phyloP scores from a whole-genome alignment of 2,113 vertebrate genomes.

The Misgurnus mizolepis region DNA sequence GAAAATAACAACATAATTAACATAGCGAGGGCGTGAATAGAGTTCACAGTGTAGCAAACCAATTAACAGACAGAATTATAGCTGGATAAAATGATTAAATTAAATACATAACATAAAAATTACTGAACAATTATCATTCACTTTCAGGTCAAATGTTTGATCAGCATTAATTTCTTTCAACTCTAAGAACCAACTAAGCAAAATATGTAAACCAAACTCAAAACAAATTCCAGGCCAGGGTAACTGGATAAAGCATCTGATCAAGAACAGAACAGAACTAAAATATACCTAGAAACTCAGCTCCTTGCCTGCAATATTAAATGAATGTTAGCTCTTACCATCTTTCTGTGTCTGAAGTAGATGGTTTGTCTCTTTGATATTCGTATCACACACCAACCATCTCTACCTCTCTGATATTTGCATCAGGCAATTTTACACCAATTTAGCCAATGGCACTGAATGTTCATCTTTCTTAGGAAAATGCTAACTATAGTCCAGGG shows the following conservation, averaged over 20 bases:
- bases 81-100: no score
- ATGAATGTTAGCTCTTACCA: slow-evolving; percentile 1
- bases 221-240: no score
- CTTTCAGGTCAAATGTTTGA: no score
- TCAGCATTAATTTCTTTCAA: no score
- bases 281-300: neutral
- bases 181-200: no score
- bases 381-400: no score
- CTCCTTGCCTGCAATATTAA: neutral
- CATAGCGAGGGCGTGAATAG: neutral
- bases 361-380: no score
- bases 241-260: neutral
- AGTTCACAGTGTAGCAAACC: neutral
- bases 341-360: neutral
- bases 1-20: neutral
- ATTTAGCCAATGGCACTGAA: neutral
- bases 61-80: neutral
- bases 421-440: neutral
- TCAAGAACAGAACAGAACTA: neutral
- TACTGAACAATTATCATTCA: no score
- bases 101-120: no score
- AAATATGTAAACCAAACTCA: no score
- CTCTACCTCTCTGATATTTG: neutral
- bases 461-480: neutral
- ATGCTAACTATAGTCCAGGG: neutral